Base-by-base conservation (phyloP, 2,888 invertebrate species). In the Pristionchus mayeri region DNA sequence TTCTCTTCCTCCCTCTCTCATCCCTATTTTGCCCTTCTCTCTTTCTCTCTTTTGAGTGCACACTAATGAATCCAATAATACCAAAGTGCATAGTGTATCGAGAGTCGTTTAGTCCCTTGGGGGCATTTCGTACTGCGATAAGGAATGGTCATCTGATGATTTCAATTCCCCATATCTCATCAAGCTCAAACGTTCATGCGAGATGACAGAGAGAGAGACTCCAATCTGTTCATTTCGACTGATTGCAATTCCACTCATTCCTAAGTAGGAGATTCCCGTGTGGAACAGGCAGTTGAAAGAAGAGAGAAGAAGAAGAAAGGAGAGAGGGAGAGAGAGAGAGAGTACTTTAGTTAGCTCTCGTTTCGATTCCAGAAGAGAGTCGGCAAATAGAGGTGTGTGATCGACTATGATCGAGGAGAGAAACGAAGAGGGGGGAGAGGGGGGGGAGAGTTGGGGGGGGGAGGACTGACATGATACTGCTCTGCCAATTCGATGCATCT, bases 401-500 rank as follows among this genome's bases (percentile, higher is more conserved):
- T 63, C 34, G 37, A 34, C 11, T 30, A 34, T 34, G 63, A 34
- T 18, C 4, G 34, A 34, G 34, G 30, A 34, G 34, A 3, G 21
- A 18, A 60, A 60, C 1, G 60, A 30, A n/a, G n/a, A n/a, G n/a
- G n/a, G n/a, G n/a, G n/a, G n/a, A n/a, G n/a, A n/a, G n/a, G n/a
- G n/a, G n/a, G n/a, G n/a, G n/a, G n/a, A n/a, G n/a, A n/a, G n/a
- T n/a, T n/a, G n/a, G n/a, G n/a, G n/a, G n/a, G n/a, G n/a, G n/a
- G n/a, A n/a, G 16, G 3, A 50, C 76, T 40, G 3, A 84, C 84
- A 78, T 75, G 84, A 67, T 82, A 40, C 30, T 54, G 40, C 44
- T 79, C 67, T 1, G 88, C 88, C 27, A 88, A 86, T 71, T 91
- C 87, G 67, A 89, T 85, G 82, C 90, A 90, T 83, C 90, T 44